Percentiles rank a stretch among this genome's conserved stretches.
Conservation (phyloP, 2,113 vertebrate species). For the Actenoides hombroni region DNA sequence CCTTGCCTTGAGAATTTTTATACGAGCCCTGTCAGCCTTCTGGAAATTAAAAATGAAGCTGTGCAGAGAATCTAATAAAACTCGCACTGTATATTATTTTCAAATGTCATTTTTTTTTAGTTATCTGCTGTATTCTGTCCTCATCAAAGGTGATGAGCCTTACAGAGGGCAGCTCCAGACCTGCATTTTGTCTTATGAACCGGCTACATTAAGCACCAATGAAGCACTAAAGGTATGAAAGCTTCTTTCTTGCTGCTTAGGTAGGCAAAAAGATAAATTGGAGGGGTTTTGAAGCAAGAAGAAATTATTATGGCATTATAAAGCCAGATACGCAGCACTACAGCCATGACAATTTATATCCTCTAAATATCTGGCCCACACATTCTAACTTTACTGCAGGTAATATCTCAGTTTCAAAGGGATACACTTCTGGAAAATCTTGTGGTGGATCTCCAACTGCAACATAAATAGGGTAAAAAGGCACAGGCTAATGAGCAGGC, state of each 20-base stretch:
- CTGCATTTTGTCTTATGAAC: neutral
- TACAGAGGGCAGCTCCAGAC: neutral
- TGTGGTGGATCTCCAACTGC: neutral
- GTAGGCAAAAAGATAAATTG: neutral
- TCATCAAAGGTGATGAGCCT: slow-evolving; percentile 24
- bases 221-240: neutral
- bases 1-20: neutral
- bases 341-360: neutral
- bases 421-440: neutral
- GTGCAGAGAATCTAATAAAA: slow-evolving; percentile 1
- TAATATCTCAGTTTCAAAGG: neutral
- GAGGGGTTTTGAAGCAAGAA: slow-evolving; percentile 4
- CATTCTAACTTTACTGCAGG: neutral
- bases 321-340: slow-evolving; percentile 13
- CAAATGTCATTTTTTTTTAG: neutral
- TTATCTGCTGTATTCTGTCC: neutral
- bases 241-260: neutral
- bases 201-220: neutral
- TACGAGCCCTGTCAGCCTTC: neutral
- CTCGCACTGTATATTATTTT: neutral
- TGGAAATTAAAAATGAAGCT: slow-evolving; percentile 40
- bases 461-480: neutral
- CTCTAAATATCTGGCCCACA: neutral
- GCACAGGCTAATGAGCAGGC: neutral
- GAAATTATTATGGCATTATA: neutral